These are phyloP conservation scores for Onychomys leucogaster DNA, from an alignment of 2,797 vertebrate species.

Conservation along the genomic window DNA sequence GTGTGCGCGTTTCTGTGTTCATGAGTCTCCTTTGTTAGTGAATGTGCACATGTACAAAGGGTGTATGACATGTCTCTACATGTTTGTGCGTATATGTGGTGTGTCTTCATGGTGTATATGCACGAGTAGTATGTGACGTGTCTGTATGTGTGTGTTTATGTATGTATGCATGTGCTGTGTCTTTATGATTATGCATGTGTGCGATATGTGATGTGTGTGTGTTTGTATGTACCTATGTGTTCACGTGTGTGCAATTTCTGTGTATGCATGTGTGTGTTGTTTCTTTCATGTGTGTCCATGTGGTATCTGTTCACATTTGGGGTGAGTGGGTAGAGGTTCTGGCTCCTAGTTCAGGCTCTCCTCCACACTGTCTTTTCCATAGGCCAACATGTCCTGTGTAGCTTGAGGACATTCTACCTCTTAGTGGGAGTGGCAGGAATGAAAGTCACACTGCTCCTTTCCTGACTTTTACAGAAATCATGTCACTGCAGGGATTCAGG, in stretches of 20 bases:
- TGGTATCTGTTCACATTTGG: not conserved
- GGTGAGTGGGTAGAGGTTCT: not conserved
- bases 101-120: not conserved
- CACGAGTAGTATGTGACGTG: not conserved
- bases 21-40: not conserved
- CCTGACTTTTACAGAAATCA: not conserved
- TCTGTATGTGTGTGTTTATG: not conserved
- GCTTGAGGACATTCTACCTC: not conserved
- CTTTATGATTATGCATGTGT: not conserved
- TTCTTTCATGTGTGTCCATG: not conserved
- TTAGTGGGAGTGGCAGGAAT: not conserved
- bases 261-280: not conserved
- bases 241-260: not conserved
- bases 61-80: not conserved
- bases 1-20: not conserved
- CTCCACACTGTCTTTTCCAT: not conserved
- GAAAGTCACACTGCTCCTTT: not conserved
- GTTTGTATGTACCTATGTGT: not conserved
- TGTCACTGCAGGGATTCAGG: not conserved
- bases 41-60: not conserved
- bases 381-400: fast-evolving
- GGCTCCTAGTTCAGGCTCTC: not conserved
- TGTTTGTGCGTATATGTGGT: not conserved
- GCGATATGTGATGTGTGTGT: not conserved
- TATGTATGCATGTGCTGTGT: not conserved